Evolutionary conservation across 2,888 invertebrate genomes (phyloP).

Genomic region (Phrixothrix hirtus): DNA sequence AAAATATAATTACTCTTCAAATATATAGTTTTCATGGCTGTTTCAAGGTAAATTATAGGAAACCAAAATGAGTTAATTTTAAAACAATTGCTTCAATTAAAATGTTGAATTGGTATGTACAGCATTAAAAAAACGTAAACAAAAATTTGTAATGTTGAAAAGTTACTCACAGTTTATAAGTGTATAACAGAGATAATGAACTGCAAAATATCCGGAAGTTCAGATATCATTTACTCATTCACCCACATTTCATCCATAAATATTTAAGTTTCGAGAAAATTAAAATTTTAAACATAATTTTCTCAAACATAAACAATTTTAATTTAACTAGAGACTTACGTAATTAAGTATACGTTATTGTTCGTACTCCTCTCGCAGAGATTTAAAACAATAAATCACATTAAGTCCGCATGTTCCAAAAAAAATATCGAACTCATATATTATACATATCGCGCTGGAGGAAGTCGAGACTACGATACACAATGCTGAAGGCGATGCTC

Average conservation of each 20-base stretch:
- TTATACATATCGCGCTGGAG: conserved; percentile 23
- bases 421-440: conserved; percentile 12
- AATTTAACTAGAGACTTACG: too few species aligned
- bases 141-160: conserved; percentile 9
- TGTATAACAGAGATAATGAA: conserved; percentile 28
- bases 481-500: conserved; percentile 34
- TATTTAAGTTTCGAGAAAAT: conserved; percentile 14
- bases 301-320: too few species aligned
- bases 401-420: conserved; percentile 18
- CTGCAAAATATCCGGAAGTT: conserved; percentile 44
- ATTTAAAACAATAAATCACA: conserved; percentile 12
- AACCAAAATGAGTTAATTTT: too few species aligned
- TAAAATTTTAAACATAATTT: too few species aligned
- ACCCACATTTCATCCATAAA: conserved; percentile 25
- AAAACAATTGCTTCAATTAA: background rate
- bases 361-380: background rate
- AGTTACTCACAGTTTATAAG: conserved; percentile 18
- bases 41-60: too few species aligned
- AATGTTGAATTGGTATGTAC: too few species aligned
- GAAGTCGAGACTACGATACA: conserved; percentile 16
- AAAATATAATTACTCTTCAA: too few species aligned
- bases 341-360: too few species aligned
- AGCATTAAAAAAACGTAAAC: too few species aligned
- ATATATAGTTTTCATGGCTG: too few species aligned
- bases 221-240: conserved; percentile 32